Percentiles rank a stretch among this genome's conserved stretches.
These are phyloP conservation scores for Brachyhypopomus gauderio DNA, from an alignment of 2,113 vertebrate species.

Conservation along the genomic window DNA sequence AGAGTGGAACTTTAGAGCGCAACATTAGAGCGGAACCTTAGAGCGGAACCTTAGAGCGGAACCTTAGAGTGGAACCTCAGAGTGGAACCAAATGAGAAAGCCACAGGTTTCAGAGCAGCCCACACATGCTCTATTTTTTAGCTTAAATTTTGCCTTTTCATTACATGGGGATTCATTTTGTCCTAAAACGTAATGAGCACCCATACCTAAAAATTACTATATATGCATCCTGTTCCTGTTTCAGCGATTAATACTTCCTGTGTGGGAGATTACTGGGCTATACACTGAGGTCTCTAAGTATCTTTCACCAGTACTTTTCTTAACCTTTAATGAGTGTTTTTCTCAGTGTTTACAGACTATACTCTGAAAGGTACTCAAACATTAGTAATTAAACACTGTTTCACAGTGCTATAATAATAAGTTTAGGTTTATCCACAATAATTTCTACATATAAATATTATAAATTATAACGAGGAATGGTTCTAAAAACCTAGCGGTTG, in stretches of 20 bases:
- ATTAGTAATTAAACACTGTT: conserved; percentile 34
- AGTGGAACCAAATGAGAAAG: too few relatives aligned
- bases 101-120: too few relatives aligned
- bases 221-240: too few relatives aligned
- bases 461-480: too few relatives aligned
- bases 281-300: neutral
- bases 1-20: too few relatives aligned
- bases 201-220: too few relatives aligned
- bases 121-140: neutral
- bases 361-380: conserved; percentile 16
- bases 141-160: neutral
- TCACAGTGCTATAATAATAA: conserved; percentile 41
- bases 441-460: too few relatives aligned
- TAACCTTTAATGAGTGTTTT: neutral
- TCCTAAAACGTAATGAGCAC: too few relatives aligned
- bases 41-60: too few relatives aligned
- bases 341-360: conserved; percentile 12
- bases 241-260: neutral
- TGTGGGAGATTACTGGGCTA: neutral
- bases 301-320: neutral
- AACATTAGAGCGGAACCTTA: too few relatives aligned
- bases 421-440: neutral
- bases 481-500: conserved; percentile 39
- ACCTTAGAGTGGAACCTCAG: neutral
- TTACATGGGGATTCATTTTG: too few relatives aligned